phyloP scores from a whole-genome alignment of 1,140 invertebrate genomes.

The Anoplolepis gracilipes region DNA sequence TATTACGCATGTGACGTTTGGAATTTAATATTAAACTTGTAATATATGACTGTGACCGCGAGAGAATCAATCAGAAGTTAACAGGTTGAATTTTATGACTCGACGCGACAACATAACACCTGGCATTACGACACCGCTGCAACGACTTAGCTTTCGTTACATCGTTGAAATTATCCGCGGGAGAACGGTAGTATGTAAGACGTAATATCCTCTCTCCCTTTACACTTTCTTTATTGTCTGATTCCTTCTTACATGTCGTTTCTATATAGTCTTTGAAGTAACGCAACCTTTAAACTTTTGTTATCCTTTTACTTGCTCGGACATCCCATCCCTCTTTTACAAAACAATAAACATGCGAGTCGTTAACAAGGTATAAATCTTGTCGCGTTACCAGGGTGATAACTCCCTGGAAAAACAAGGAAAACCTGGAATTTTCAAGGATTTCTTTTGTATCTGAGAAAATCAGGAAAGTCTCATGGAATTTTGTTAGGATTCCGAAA shows the following conservation, averaged over 20 bases:
- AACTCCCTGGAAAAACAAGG: too few species aligned
- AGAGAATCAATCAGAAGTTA: conserved; percentile 82
- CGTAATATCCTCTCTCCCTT: not conserved
- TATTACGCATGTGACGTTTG: conserved; percentile 46
- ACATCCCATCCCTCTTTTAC: not conserved
- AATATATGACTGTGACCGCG: conserved; percentile 75
- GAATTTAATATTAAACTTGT: conserved; percentile 69
- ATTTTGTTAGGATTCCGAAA: too few species aligned
- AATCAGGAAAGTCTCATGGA: too few species aligned
- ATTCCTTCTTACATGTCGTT: conserved; percentile 24
- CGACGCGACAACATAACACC: conserved; percentile 74
- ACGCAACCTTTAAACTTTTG: conserved; percentile 16
- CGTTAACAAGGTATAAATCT: conserved; percentile 60
- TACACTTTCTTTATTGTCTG: not conserved
- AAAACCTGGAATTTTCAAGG: too few species aligned
- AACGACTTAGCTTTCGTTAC: conserved; percentile 25
- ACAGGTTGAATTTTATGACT: conserved; percentile 82
- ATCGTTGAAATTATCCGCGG: conserved; percentile 48
- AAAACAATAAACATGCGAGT: conserved; percentile 33
- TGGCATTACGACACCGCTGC: conserved; percentile 4
- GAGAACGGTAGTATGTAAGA: not conserved
- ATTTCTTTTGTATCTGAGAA: too few species aligned
- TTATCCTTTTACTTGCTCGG: conserved; percentile 1
- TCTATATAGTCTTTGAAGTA: conserved; percentile 11
- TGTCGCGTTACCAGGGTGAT: conserved; percentile 10